Evolutionary conservation across 2,888 invertebrate species (phyloP).

Genomic region (Xylota sylvarum): DNA sequence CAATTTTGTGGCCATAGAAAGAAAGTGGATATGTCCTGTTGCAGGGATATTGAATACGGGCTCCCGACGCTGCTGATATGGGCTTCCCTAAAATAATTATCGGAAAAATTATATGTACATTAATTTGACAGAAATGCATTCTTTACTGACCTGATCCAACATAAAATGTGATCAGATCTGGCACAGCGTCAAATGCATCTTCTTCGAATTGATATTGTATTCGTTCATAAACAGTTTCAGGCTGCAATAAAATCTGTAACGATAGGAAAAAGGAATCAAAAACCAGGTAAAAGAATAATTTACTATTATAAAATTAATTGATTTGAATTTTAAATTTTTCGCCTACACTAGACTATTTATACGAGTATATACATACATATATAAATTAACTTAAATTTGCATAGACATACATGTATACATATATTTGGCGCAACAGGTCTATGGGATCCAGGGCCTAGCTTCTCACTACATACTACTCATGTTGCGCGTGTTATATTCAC

Average conservation of each 20-base stretch:
- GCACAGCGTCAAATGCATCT: conserved; percentile 96
- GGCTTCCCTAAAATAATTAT: conserved; percentile 91
- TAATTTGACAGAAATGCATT: not conserved
- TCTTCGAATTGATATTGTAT: conserved; percentile 98
- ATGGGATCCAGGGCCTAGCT: too few relatives aligned
- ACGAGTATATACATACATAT: too few relatives aligned
- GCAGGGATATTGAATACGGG: conserved; percentile 93
- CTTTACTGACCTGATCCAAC: conserved; percentile 90
- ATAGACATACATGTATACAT: too few relatives aligned
- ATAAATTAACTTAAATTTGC: too few relatives aligned
- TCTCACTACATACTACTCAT: too few relatives aligned
- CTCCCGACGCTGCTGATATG: conserved; percentile 95
- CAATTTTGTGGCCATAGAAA: conserved; percentile 89
- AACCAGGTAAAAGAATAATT: too few relatives aligned
- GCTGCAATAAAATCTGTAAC: conserved; percentile 91
- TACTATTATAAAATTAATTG: too few relatives aligned
- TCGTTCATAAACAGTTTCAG: conserved; percentile 95
- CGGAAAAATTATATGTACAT: not conserved
- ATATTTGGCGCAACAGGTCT: too few relatives aligned
- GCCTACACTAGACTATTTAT: too few relatives aligned
- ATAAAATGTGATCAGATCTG: conserved; percentile 96
- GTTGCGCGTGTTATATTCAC: too few relatives aligned
- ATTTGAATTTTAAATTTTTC: too few relatives aligned
- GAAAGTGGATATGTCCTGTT: conserved; percentile 92
- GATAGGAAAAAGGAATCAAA: not conserved